Evolutionary conservation across 1,140 invertebrate species (phyloP).

Genomic region (Popillia japonica): DNA sequence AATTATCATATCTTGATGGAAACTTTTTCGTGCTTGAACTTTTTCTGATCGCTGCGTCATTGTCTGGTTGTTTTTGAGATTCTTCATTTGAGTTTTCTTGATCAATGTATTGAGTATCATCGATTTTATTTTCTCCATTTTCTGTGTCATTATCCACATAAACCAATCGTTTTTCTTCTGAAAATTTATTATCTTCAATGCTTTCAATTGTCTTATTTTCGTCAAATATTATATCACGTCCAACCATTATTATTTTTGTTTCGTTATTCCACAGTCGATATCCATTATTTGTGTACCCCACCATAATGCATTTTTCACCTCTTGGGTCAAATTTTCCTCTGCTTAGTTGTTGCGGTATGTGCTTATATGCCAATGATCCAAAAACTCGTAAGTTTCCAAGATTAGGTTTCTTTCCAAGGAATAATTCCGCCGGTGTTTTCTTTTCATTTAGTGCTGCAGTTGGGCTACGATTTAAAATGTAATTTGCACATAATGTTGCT

Average conservation of each 20-base stretch:
- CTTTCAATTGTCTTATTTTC: constrained; percentile 45
- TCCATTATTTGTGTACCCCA: constrained; percentile 43
- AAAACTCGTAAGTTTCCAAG: constrained; percentile 47
- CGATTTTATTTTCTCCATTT: too few relatives aligned
- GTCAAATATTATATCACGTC: constrained; percentile 53
- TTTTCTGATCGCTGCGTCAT: too few relatives aligned
- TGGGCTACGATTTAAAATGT: constrained; percentile 44
- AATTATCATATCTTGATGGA: too few relatives aligned
- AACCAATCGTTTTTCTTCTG: too few relatives aligned
- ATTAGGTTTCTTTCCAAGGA: constrained; percentile 48
- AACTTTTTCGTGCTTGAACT: too few relatives aligned
- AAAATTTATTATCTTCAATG: too few relatives aligned
- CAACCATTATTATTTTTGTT: constrained; percentile 46
- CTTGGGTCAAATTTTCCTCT: constrained; percentile 48
- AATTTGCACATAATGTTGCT: constrained; percentile 52
- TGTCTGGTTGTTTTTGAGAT: too few relatives aligned
- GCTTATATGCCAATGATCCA: constrained; percentile 56
- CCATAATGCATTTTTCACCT: constrained; percentile 42
- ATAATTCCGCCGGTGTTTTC: constrained; percentile 53
- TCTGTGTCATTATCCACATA: too few relatives aligned
- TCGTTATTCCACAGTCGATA: constrained; percentile 45
- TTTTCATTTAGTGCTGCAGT: not conserved
- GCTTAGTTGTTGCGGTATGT: constrained; percentile 47
- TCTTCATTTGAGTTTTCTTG: too few relatives aligned
- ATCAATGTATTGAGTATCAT: too few relatives aligned